Evolutionary conservation across 2,797 vertebrate genomes (phyloP).

Genomic region (Brachyrhaphis roseni): DNA sequence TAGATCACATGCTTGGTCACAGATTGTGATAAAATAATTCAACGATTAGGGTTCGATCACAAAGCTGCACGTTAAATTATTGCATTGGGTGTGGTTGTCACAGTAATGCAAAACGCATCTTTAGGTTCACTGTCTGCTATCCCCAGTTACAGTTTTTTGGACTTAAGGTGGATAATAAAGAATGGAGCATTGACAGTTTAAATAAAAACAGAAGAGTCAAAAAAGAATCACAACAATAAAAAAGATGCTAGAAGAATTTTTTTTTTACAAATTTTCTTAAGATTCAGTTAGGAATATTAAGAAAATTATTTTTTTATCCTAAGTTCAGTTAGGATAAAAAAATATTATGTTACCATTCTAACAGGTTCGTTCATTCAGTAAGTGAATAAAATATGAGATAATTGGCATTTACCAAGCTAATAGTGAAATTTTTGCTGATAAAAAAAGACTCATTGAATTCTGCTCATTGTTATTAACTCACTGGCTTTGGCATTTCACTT

Average conservation of each 20-base stretch:
- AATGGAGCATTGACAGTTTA: not conserved
- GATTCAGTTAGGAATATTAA: not conserved
- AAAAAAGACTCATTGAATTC: not conserved
- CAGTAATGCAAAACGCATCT: not conserved
- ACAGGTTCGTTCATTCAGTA: not conserved
- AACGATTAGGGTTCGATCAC: not conserved
- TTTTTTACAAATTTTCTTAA: not conserved
- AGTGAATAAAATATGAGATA: not conserved
- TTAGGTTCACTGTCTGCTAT: constrained; percentile 10
- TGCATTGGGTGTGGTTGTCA: not conserved
- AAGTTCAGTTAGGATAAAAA: no score
- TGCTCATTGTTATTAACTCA: not conserved
- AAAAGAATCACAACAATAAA: not conserved
- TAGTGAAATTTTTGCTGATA: not conserved
- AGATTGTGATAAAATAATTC: not conserved
- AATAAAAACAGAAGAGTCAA: not conserved
- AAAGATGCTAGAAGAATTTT: not conserved
- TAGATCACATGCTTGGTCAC: not conserved
- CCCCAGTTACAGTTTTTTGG: not conserved
- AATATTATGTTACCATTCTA: not conserved
- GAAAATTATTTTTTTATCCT: no score
- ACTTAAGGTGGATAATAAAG: not conserved
- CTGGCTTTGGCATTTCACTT: not conserved
- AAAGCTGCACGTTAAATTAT: not conserved
- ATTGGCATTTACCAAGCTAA: not conserved